phyloP scores from a whole-genome alignment of 2,888 invertebrate genomes.

The Omphaloscelis lunosa region DNA sequence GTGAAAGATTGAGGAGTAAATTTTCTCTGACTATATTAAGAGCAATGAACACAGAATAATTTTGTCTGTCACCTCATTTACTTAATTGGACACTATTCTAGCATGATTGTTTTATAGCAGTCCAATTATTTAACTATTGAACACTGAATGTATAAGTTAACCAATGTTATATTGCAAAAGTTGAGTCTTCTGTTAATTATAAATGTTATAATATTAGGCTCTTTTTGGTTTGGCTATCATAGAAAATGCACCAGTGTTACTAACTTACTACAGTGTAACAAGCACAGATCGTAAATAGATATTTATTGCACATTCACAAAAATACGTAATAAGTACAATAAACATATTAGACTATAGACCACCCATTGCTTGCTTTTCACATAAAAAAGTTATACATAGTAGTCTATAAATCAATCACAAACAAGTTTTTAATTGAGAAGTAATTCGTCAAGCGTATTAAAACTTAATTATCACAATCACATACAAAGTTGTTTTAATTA shows the following conservation, averaged over 20 bases:
- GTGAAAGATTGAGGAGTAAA: neutral
- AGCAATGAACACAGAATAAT: conserved; percentile 30
- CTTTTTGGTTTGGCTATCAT: conserved; percentile 1
- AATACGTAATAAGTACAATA: conserved; percentile 25
- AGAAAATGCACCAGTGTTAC: conserved; percentile 21
- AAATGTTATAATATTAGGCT: neutral
- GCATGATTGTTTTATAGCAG: neutral
- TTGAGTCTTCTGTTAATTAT: neutral
- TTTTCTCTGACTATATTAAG: neutral
- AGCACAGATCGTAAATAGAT: conserved; percentile 11
- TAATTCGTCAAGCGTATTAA: conserved; percentile 21
- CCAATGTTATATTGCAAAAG: neutral
- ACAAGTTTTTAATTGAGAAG: conserved; percentile 17
- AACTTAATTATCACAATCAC: conserved; percentile 30
- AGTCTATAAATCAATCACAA: neutral
- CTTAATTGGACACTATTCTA: conserved; percentile 10
- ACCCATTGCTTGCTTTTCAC: conserved; percentile 5
- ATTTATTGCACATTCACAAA: conserved; percentile 39
- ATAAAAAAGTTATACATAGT: neutral
- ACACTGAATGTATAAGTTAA: conserved; percentile 25
- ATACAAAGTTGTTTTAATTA: conserved; percentile 17
- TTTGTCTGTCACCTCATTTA: conserved; percentile 7
- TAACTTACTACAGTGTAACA: conserved; percentile 39
- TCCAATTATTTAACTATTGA: conserved; percentile 28
- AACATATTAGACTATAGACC: conserved; percentile 3